Evolutionary conservation across 2,888 invertebrate species (phyloP), one percentile per base, ranked within the genome.

Genomic region (Cephus spinipes): DNA sequence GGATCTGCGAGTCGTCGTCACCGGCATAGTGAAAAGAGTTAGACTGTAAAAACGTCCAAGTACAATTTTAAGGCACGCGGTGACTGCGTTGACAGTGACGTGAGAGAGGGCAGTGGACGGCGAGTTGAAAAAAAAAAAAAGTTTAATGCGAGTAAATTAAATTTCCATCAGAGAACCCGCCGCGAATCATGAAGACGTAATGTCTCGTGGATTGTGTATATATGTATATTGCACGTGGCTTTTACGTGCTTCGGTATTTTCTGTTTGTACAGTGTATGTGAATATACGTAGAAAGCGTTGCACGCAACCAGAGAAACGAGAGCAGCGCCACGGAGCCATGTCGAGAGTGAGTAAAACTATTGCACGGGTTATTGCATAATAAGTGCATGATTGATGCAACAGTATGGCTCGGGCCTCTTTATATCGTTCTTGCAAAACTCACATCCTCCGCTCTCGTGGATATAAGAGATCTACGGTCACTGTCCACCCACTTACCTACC

Each of bases 131-230:
- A 71, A 71, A 31, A 12, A 73, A 40, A 77, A 12, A 73, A 40
- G 76, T 69, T 76, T 69, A 31, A 33, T 71, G 2, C 3, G 30
- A 71, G 83, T 83, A 87, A 88, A 87, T 88, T 87, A 87, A 87
- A 87, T 87, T 86, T 86, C 87, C 87, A 87, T 87, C 87, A 87
- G 83, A 84, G 81, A 78, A 81, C 82, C 80, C 83, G 85, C 81
- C 33, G 84, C 87, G 84, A 87, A 87, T 88, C 85, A 87, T 85
- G 86, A 85, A 87, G 87, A 87, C 77, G 82, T 81, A 83, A 30
- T 82, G 80, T 55, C 23, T 23, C 15, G 23, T 23, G 23, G 40
- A 55, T 15, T 0, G 40, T 40, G 15, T 23, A 15, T 23, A 15
- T 40, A 15, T 55, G 40, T 55, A 55, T 55, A 23, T 23, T 55